A percentile compares a stretch with the other conserved stretches of the same genome.
Conservation (phyloP, 2,888 invertebrate species). For the Trilocha varians region DNA sequence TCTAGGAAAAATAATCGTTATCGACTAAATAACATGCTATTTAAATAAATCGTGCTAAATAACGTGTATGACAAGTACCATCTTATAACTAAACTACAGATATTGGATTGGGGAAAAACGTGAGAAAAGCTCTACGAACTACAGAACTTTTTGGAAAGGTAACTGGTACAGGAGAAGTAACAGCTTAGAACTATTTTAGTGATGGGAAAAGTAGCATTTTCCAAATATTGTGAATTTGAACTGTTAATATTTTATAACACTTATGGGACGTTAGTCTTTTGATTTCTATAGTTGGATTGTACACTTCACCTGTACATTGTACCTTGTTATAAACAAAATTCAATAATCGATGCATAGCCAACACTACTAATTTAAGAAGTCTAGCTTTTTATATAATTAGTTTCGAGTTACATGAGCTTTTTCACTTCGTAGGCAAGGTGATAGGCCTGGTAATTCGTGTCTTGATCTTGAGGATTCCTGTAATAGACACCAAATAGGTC, state of each 20-base stretch:
- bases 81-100: not conserved
- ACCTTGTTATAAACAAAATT: not conserved
- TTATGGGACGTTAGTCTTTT: too few species aligned
- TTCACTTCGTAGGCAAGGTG: slow-evolving; percentile 99
- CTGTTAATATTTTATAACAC: too few species aligned
- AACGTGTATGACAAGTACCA: not conserved
- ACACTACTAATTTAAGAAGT: slow-evolving; percentile 45
- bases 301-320: not conserved
- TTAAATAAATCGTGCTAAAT: not conserved
- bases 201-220: too few species aligned
- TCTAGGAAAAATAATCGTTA: too few species aligned
- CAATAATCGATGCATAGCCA: not conserved
- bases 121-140: slow-evolving; percentile 40
- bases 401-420: slow-evolving; percentile 97
- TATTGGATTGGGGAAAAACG: slow-evolving; percentile 10
- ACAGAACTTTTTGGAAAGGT: slow-evolving; percentile 12
- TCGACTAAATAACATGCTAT: not conserved
- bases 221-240: too few species aligned
- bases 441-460: slow-evolving; percentile 97
- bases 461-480: slow-evolving; percentile 90
- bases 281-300: too few species aligned
- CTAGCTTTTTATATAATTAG: slow-evolving; percentile 58
- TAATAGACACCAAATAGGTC: slow-evolving; percentile 80
- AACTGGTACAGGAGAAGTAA: slow-evolving; percentile 25
- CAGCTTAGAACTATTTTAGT: too few species aligned